Evolutionary conservation across 2,113 vertebrate species (phyloP).

Genomic region (Pan paniscus): DNA sequence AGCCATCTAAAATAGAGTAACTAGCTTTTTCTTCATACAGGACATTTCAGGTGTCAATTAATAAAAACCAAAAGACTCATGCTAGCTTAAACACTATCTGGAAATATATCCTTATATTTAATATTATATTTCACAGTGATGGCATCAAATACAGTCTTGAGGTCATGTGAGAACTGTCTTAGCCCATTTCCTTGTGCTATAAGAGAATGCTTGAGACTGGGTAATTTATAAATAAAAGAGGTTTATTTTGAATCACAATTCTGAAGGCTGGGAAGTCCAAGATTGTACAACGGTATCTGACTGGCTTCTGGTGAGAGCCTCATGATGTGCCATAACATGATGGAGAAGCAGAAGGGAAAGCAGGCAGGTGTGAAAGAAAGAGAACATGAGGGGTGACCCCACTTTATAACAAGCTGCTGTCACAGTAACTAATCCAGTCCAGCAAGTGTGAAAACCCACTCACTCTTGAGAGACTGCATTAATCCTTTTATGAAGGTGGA

Average conservation of each 20-base stretch:
- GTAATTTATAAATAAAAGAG: background rate
- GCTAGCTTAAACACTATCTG: background rate
- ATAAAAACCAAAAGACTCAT: background rate
- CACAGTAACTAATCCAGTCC: background rate
- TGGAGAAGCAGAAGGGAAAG: background rate
- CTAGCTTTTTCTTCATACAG: background rate
- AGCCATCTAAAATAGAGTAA: background rate
- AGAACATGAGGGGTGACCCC: background rate
- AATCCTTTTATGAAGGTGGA: background rate
- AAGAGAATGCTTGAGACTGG: background rate
- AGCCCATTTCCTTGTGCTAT: background rate
- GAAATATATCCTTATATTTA: background rate
- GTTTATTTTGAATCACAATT: background rate
- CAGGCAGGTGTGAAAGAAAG: background rate
- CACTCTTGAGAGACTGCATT: background rate
- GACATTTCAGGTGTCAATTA: background rate
- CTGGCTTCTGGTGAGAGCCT: background rate
- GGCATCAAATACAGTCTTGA: background rate
- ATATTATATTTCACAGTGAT: background rate
- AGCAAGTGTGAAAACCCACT: background rate
- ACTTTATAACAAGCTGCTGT: background rate
- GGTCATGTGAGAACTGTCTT: background rate
- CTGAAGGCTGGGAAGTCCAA: background rate
- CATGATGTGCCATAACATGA: background rate
- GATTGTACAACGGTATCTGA: background rate